Evolutionary conservation across 2,888 invertebrate genomes (phyloP).

Genomic region (Fragum sueziense): DNA sequence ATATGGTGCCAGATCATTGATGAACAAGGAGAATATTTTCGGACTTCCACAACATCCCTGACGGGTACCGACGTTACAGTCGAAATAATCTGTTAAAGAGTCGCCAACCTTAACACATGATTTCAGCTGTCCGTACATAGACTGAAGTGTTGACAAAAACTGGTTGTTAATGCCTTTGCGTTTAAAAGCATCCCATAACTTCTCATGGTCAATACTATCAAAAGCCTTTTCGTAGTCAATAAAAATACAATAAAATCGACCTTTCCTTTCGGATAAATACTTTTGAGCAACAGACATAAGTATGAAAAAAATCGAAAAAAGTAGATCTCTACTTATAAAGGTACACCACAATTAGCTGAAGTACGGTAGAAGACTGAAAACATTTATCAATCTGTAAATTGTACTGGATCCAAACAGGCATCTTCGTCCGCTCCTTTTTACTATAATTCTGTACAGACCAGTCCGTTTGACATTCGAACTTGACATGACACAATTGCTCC

Average conservation of each 20-base stretch:
- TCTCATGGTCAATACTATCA: not conserved
- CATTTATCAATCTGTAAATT: too few relatives aligned
- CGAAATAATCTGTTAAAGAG: not conserved
- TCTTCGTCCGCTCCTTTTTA: too few relatives aligned
- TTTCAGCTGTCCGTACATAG: not conserved
- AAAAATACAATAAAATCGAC: conserved; percentile 27
- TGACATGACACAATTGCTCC: too few relatives aligned
- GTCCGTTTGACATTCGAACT: too few relatives aligned
- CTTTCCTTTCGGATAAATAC: conserved; percentile 17
- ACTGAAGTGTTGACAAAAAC: not conserved
- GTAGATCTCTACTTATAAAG: too few relatives aligned
- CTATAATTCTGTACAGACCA: too few relatives aligned
- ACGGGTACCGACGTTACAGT: not conserved
- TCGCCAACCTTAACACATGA: not conserved
- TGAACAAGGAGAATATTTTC: not conserved
- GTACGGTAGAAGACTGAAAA: too few relatives aligned
- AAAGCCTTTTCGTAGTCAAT: conserved; percentile 28
- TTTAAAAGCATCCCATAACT: conserved; percentile 13
- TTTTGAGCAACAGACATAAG: conserved; percentile 27
- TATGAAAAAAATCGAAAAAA: too few relatives aligned
- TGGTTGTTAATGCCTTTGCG: not conserved
- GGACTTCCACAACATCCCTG: not conserved
- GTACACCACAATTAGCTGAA: too few relatives aligned
- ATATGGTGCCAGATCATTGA: not conserved
- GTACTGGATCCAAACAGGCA: too few relatives aligned